Base-by-base conservation (phyloP, 2,113 vertebrate species). In the Colius striatus region DNA sequence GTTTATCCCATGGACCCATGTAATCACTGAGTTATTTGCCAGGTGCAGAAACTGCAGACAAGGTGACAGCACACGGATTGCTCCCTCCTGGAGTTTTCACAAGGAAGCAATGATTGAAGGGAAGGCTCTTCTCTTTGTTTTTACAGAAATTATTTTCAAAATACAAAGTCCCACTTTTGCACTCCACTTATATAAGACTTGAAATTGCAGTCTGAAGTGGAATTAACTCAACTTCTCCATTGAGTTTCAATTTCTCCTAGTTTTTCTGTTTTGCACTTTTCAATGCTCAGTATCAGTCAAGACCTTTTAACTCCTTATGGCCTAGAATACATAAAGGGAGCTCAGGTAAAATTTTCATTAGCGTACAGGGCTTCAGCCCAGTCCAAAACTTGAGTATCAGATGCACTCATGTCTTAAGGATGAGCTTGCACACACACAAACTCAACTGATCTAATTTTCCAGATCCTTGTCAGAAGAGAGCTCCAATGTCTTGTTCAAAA, bases 1-100 rank as follows among this genome's bases (percentile, higher is more conserved):
- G 16, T 34, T 74, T 27, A 55, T 48, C 26, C 61, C 70, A 21
- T 20, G 43, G 23, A 78, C 47, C 10, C 38, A 53, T 0, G 0
- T 26, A 63, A 60, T 8, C 4, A 10, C 43, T 5, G 63, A 55
- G 43, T 3, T 79, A 60, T 54, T 43, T n/a, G 89, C 78, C 7
- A 17, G 1, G 29, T 13, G 36, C 30, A 53, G 47, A 67, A 51
- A 29, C 32, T 38, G 73, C 32, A 16, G 47, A 41, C 43, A 10
- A 70, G 60, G 54, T 4, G 25, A 32, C 13, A 55, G 74, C 17
- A 6, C 10, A 15, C 0, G 0, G 36, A 58, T 15, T 70, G 36
- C 74, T 92, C 79, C 32, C 50, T 84, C 65, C 65, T 13, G 25
- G 5, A 62, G 41, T 65, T 91, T 77, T 63, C 71, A 55, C 43